Evolutionary conservation across 2,113 vertebrate genomes (phyloP), one percentile per base, ranked within the genome.

Genomic region (Elachura formosa): DNA sequence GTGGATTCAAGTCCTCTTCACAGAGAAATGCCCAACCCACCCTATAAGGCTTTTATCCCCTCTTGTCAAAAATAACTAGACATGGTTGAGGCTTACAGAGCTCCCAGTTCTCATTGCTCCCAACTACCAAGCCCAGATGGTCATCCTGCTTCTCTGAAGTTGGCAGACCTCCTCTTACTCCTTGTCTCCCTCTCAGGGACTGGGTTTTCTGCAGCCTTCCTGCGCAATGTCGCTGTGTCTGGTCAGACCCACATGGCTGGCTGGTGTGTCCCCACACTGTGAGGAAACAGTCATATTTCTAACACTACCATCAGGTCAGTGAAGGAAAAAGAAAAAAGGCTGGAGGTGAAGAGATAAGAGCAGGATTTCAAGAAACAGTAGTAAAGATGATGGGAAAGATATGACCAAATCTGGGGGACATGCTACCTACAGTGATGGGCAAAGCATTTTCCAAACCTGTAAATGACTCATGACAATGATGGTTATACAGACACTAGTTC

Each of bases 1-100:
- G 41, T 71, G 59, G 67, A 90, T 96, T 94, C 85, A 78, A 94
- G 56, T 40, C 80, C 64, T 89, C 74, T 73, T 79, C 81, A 78
- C 46, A 92, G 78, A 85, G 46, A 85, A 94, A 82, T 51, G 59
- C 34, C 54, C 36, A 84, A 33, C 68, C 69, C 78, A 91, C 48
- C 55, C 71, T 84, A 45, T 34, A 85, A 85, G 45, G 55, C 34
- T 88, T 89, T 97, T 81, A 79, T 87, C n/a, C 8, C 22, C 26
- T 68, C 40, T 62, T 81, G 17, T 71, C 24, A 92, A 91, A 93
- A 87, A 94, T 76, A 56, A 28, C 54, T 69, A 63, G 80, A 25
- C 56, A n/a, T 74, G 48, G 51, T 55, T 91, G 93, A 94, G 82
- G 41, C n/a, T 87, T 76, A 64, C 22, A 68, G 74, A 87, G 36